Conservation (phyloP, 2,888 invertebrate genomes). For the Neoitamus cyanurus region DNA sequence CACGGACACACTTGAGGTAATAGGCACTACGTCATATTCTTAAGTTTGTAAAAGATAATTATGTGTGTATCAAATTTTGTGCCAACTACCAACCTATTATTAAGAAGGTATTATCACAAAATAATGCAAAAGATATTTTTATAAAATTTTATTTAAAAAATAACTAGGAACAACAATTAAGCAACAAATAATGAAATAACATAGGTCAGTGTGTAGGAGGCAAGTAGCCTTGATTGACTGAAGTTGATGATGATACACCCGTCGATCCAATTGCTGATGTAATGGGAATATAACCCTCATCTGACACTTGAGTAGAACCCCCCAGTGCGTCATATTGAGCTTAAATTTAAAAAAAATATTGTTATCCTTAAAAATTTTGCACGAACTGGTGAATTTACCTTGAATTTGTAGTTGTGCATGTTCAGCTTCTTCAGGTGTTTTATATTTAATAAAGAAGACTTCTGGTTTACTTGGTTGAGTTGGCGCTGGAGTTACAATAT, state of each 20-base stretch:
- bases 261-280: slow-evolving; percentile 66
- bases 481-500: slow-evolving; percentile 62
- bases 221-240: slow-evolving; percentile 16
- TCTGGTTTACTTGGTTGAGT: slow-evolving; percentile 64
- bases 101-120: neutral
- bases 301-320: slow-evolving; percentile 48
- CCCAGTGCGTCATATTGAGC: slow-evolving; percentile 51
- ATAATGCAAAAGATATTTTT: neutral
- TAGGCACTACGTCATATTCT: no score
- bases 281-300: slow-evolving; percentile 48
- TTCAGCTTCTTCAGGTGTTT: slow-evolving; percentile 62
- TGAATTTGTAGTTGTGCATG: slow-evolving; percentile 64
- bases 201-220: slow-evolving; percentile 25
- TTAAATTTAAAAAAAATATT: slow-evolving; percentile 21
- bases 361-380: neutral
- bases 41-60: no score
- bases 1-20: no score
- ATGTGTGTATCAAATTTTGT: no score
- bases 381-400: slow-evolving; percentile 55
- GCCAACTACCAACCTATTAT: no score
- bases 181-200: neutral
- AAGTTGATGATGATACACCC: neutral
- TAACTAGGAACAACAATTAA: slow-evolving; percentile 31
- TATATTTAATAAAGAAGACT: slow-evolving; percentile 65
- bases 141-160: neutral